These are phyloP conservation scores for Brotula barbata DNA, from an alignment of 2,797 vertebrate species.

Conservation along the genomic window DNA sequence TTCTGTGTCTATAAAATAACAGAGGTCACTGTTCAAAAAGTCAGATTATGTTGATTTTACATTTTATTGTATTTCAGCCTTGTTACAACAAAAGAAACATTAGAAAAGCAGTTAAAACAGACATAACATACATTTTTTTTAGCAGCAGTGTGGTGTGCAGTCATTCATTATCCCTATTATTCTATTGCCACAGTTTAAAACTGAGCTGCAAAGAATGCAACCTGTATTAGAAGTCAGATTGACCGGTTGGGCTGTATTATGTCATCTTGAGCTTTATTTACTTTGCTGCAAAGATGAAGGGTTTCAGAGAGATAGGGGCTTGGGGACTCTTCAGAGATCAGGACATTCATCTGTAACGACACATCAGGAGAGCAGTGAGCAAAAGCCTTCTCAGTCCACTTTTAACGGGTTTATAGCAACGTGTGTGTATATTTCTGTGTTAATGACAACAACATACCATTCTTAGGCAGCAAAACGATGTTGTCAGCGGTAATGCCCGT, in stretches of 20 bases:
- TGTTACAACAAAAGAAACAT: conserved; percentile 32
- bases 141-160: no score
- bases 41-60: no score
- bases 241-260: conserved; percentile 22
- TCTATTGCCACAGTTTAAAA: conserved; percentile 30
- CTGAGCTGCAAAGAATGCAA: background rate
- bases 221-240: conserved; percentile 11
- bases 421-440: background rate
- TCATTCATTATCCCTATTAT: conserved; percentile 21
- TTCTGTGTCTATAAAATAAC: no score
- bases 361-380: background rate
- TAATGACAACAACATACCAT: conserved; percentile 66
- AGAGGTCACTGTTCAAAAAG: no score
- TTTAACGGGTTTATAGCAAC: background rate
- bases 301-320: background rate
- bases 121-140: no score
- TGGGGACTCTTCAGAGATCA: conserved; percentile 12
- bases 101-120: no score
- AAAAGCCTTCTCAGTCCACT: background rate
- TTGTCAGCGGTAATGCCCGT: conserved; percentile 77
- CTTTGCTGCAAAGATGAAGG: conserved; percentile 1
- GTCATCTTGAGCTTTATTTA: conserved; percentile 26
- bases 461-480: conserved; percentile 78
- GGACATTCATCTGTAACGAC: conserved; percentile 64
- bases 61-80: conserved; percentile 38